phyloP scores from a whole-genome alignment of 2,888 invertebrate species.

The Mamestra brassicae region DNA sequence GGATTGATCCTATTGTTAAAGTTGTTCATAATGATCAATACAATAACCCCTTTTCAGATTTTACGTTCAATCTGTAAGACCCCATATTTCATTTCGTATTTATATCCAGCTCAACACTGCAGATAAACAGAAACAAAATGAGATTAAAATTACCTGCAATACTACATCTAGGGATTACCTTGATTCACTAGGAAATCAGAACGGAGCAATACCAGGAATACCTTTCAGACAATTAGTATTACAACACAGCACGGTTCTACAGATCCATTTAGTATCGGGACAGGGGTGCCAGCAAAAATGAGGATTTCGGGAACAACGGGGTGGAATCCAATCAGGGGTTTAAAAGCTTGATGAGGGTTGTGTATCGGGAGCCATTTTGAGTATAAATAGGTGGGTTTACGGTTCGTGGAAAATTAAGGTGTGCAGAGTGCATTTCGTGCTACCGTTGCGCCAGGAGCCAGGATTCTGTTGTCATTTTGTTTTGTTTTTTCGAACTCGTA shows the following conservation, averaged over 20 bases:
- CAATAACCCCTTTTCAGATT: too few species aligned
- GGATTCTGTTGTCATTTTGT: neutral
- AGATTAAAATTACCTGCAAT: slow-evolving; percentile 6
- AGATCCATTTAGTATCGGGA: slow-evolving; percentile 43
- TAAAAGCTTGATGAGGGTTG: slow-evolving; percentile 32
- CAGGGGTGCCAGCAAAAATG: slow-evolving; percentile 36
- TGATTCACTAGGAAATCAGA: slow-evolving; percentile 13
- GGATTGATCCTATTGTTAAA: too few species aligned
- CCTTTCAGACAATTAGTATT: slow-evolving; percentile 59
- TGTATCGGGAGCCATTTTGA: neutral
- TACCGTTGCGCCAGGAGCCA: neutral
- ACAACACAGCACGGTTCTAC: slow-evolving; percentile 33
- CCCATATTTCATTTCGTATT: neutral
- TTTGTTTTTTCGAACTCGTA: neutral
- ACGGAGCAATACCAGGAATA: slow-evolving; percentile 28
- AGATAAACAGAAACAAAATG: neutral
- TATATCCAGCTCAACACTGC: neutral
- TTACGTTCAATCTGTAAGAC: neutral
- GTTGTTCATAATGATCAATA: too few species aligned
- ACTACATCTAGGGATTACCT: neutral
- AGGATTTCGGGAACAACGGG: slow-evolving; percentile 20
- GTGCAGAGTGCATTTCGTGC: neutral
- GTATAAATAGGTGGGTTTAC: slow-evolving; percentile 5
- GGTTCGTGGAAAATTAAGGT: too few species aligned
- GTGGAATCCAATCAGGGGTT: slow-evolving; percentile 42